phyloP scores from a whole-genome alignment of 2,113 vertebrate genomes.

The Pseudorasbora parva region DNA sequence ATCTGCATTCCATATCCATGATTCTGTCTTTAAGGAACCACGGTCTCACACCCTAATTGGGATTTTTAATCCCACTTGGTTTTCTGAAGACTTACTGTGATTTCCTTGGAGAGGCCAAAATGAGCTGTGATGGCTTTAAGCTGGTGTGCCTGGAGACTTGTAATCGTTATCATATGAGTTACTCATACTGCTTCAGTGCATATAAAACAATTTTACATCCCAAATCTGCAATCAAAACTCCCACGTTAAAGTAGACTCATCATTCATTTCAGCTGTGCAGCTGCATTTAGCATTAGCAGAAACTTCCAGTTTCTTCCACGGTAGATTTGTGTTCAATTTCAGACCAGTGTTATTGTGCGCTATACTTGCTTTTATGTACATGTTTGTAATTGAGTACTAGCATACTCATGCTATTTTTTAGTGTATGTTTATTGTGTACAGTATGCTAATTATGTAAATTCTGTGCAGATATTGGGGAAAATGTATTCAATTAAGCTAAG shows the following conservation, averaged over 20 bases:
- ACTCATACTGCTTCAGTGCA: neutral
- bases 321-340: neutral
- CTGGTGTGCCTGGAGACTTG: neutral
- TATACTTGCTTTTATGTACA: neutral
- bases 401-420: neutral
- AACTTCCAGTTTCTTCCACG: neutral
- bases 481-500: neutral
- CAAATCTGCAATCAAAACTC: constrained; percentile 10
- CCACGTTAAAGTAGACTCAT: neutral
- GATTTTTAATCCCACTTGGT: neutral
- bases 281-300: constrained; percentile 7
- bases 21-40: neutral
- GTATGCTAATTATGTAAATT: neutral
- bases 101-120: constrained; percentile 3
- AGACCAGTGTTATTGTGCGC: no score
- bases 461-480: neutral
- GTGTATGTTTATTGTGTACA: no score
- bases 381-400: neutral
- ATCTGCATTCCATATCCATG: neutral
- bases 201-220: neutral
- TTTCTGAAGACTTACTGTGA: neutral
- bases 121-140: neutral
- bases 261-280: neutral
- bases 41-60: neutral
- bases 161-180: constrained; percentile 13